Conservation (phyloP, 2,797 vertebrate genomes). For the Percopsis omiscomaycus region DNA sequence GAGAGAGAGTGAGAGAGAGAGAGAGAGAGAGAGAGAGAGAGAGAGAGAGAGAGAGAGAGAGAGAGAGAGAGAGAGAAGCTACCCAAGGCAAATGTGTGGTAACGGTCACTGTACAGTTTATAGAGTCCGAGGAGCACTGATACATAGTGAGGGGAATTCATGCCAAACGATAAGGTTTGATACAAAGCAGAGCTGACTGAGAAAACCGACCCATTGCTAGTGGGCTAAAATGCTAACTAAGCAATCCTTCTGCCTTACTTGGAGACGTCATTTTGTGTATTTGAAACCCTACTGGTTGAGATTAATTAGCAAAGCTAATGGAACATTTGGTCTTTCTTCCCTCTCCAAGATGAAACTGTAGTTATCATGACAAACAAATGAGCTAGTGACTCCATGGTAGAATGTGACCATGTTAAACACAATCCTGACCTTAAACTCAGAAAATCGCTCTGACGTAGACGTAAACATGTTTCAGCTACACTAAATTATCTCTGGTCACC, state of each 20-base stretch:
- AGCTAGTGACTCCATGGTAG: slow-evolving; percentile 32
- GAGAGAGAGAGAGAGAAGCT: slow-evolving; percentile 22
- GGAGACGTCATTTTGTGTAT: not conserved
- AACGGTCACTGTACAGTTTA: slow-evolving; percentile 3
- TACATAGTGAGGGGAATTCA: slow-evolving; percentile 9
- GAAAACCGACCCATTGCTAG: slow-evolving; percentile 3
- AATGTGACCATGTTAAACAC: too few species aligned
- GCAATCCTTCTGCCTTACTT: not conserved
- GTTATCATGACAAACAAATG: slow-evolving; percentile 45
- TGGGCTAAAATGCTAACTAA: slow-evolving; percentile 7
- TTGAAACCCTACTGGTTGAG: not conserved
- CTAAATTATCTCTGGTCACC: too few species aligned
- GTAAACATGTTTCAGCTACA: too few species aligned
- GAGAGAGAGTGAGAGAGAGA: slow-evolving; percentile 43
- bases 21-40: slow-evolving; percentile 34
- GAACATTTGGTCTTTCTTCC: slow-evolving; percentile 13
- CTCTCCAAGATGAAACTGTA: slow-evolving; percentile 38
- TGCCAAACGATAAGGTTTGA: slow-evolving; percentile 48
- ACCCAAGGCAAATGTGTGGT: slow-evolving; percentile 35
- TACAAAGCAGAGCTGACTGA: slow-evolving; percentile 25
- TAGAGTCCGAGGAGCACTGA: slow-evolving; percentile 45
- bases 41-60: slow-evolving; percentile 18
- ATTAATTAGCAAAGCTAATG: too few species aligned
- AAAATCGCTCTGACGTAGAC: too few species aligned
- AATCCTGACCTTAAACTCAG: too few species aligned